Evolutionary conservation across 2,888 invertebrate genomes (phyloP).

Genomic region (Bedellia somnulentella): DNA sequence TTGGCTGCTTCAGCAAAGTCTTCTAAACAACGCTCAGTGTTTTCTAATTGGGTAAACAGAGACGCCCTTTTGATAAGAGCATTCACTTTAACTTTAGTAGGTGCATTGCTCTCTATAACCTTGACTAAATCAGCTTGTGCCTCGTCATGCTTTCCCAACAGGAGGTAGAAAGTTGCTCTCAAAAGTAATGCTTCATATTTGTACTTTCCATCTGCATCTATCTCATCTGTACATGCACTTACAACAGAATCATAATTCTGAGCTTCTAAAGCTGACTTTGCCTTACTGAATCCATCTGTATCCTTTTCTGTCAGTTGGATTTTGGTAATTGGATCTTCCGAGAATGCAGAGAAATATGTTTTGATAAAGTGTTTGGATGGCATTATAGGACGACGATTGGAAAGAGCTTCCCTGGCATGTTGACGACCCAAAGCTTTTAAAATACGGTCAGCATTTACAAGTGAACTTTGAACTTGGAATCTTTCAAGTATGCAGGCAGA

Average conservation of each 20-base stretch:
- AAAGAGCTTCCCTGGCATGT: conserved; percentile 76
- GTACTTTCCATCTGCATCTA: conserved; percentile 65
- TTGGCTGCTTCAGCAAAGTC: conserved; percentile 80
- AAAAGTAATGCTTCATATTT: conserved; percentile 75
- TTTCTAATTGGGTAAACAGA: conserved; percentile 77
- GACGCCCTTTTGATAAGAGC: conserved; percentile 88
- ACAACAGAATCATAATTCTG: conserved; percentile 79
- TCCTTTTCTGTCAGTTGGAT: conserved; percentile 41
- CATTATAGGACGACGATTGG: conserved; percentile 69
- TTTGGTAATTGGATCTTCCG: conserved; percentile 78
- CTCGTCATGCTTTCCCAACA: conserved; percentile 74
- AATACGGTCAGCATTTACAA: conserved; percentile 85
- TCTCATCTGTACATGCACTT: conserved; percentile 76
- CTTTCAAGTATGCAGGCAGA: conserved; percentile 89
- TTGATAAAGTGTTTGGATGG: conserved; percentile 86
- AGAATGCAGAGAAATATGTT: conserved; percentile 86
- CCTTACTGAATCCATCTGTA: conserved; percentile 68
- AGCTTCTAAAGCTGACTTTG: conserved; percentile 68
- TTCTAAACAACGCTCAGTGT: conserved; percentile 70
- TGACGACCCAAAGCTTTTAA: conserved; percentile 77
- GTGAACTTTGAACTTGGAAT: conserved; percentile 79
- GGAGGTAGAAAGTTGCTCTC: conserved; percentile 80
- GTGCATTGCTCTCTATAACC: conserved; percentile 67
- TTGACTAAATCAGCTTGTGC: conserved; percentile 72
- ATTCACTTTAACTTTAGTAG: conserved; percentile 73